Evolutionary conservation across 2,797 vertebrate species (phyloP), one percentile per base, ranked within the genome.

Genomic region (Phaenicophaeus curvirostris): DNA sequence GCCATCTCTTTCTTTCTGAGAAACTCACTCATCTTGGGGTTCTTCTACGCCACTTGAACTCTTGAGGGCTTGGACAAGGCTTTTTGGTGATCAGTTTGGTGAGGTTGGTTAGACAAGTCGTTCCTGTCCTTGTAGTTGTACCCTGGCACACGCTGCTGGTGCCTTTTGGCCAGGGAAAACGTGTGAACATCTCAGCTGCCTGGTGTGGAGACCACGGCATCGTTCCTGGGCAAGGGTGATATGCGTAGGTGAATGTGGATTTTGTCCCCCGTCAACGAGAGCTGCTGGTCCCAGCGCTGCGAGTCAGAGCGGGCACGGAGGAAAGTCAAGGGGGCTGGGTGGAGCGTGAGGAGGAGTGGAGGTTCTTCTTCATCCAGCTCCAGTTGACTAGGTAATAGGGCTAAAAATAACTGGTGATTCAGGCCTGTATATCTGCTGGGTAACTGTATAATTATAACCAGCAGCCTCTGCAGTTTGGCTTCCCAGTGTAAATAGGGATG

Each of bases 391-490:
- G 94, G 95, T 95, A 95, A 96, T 96, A 96, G 89, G 85, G 96
- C 96, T 97, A 96, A 96, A 97, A 97, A 98, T 97, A 96, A 86
- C 96, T 78, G 96, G 91, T 95, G 93, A 97, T 96, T 97, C 93
- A 97, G 94, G 95, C 92, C 96, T 96, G 94, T 93, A 94, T 94
- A 93, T 96, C 96, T 96, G 81, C 95, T 96, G 96, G 89, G 89
- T 97, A 95, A 96, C 94, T 89, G 82, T 97, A 88, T 95, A 96
- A 93, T 96, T 96, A 96, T 97, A 97, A 89, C 85, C 91, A 95
- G 89, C 81, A 91, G 93, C 95, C 95, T 94, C 85, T 96, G 96
- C 94, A 76, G 73, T 93, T 97, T 94, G 93, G 88, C 79, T 94
- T 95, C 90, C 90, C 92, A 50, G 76, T 90, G 92, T 88, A 92